These are phyloP conservation scores for Atrichornis clamosus DNA, from an alignment of 2,113 vertebrate genomes.

Conservation along the genomic window DNA sequence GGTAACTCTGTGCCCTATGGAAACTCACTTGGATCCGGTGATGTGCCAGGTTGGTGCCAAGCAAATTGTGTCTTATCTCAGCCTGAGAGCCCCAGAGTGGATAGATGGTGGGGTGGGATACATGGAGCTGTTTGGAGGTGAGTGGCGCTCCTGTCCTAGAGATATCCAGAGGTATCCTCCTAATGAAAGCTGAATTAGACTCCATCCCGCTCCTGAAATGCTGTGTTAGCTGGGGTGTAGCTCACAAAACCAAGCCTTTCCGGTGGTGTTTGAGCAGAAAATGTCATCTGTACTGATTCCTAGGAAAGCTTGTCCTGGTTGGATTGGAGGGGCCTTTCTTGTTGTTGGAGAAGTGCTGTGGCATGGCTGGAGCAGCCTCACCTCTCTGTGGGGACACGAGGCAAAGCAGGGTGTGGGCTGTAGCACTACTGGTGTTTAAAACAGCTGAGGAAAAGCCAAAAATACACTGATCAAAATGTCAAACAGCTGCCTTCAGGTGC, in stretches of 20 bases:
- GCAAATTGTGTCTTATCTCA: not conserved
- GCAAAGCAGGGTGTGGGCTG: not conserved
- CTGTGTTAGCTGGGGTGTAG: not conserved
- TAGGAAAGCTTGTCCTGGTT: not conserved
- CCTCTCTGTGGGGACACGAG: rapidly evolving
- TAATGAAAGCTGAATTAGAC: not conserved
- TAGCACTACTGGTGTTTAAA: not conserved
- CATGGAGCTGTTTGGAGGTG: not conserved
- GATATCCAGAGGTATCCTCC: not conserved
- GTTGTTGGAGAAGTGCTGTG: not conserved
- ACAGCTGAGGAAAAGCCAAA: not conserved
- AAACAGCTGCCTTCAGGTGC: not conserved
- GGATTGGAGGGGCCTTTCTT: not conserved
- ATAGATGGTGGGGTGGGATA: not conserved
- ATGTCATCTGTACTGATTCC: not conserved
- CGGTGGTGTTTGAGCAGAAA: not conserved
- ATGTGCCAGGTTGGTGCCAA: not conserved
- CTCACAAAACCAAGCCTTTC: not conserved
- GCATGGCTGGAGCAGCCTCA: not conserved
- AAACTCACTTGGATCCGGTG: not conserved
- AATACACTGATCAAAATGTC: not conserved
- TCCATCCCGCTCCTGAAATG: not conserved
- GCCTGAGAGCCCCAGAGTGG: not conserved
- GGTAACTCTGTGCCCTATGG: not conserved
- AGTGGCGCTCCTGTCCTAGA: not conserved